phyloP scores from a whole-genome alignment of 2,797 vertebrate genomes.

The Eulemur coronatus region DNA sequence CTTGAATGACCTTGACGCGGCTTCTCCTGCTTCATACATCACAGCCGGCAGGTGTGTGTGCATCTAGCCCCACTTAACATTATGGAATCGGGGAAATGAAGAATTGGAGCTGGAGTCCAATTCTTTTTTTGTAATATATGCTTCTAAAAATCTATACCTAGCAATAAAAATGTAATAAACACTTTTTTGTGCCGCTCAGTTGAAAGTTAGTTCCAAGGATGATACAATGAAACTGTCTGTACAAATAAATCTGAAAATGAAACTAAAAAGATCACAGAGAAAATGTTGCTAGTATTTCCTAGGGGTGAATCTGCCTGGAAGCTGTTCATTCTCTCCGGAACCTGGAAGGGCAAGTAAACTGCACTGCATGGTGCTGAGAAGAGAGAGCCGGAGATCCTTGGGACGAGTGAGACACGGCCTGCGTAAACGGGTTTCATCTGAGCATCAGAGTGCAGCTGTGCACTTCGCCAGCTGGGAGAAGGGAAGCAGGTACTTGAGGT shows the following conservation, averaged over 20 bases:
- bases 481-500: not conserved
- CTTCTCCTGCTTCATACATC: not conserved
- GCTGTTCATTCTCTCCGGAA: not conserved
- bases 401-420: fast-evolving
- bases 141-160: not conserved
- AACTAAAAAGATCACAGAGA: not conserved
- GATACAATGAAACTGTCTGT: not conserved
- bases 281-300: not conserved
- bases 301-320: not conserved
- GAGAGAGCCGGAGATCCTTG: not conserved
- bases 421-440: not conserved
- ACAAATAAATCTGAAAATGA: constrained; percentile 15
- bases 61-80: not conserved
- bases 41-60: not conserved
- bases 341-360: not conserved
- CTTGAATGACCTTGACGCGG: not conserved
- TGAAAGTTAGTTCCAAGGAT: not conserved
- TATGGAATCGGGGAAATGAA: not conserved
- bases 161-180: not conserved
- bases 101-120: not conserved
- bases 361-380: not conserved
- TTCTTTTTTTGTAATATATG: not conserved
- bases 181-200: not conserved
- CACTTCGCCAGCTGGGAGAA: no score
- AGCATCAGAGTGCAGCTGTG: not conserved